Percentiles rank a stretch among this genome's conserved stretches.
Evolutionary conservation across 2,113 vertebrate species (phyloP).

Genomic region (Megaceryle torquata): DNA sequence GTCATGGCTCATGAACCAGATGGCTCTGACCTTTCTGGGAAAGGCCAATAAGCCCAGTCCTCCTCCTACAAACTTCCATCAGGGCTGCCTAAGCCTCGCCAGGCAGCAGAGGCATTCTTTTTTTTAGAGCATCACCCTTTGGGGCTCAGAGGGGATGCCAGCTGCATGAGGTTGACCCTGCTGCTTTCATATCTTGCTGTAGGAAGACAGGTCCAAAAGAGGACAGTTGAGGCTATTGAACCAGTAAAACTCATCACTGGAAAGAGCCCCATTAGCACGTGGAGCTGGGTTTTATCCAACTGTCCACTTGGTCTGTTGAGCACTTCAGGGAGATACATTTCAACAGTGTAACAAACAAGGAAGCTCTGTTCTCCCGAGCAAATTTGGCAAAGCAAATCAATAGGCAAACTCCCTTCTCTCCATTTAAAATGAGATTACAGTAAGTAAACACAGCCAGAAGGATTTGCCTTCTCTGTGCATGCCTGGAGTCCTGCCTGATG

Average conservation of each 20-base stretch:
- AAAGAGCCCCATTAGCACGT: not conserved
- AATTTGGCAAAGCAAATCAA: not conserved
- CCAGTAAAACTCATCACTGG: not conserved
- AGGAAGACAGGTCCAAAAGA: not conserved
- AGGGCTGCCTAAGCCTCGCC: not conserved
- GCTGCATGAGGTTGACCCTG: not conserved
- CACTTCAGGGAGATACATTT: not conserved
- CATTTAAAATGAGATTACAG: not conserved
- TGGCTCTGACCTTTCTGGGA: constrained; percentile 59
- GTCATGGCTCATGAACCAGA: rapidly evolving
- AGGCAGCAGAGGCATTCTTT: not conserved
- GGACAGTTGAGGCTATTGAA: not conserved
- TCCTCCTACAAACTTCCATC: not conserved
- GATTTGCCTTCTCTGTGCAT: not conserved
- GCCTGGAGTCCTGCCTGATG: not conserved
- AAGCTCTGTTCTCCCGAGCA: not conserved
- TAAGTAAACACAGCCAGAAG: rapidly evolving
- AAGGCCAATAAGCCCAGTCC: not conserved
- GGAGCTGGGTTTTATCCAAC: not conserved
- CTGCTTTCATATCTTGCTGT: not conserved
- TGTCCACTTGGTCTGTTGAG: not conserved
- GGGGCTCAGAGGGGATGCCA: not conserved
- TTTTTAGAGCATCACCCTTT: not conserved
- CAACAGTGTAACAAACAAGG: not conserved
- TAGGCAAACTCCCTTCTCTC: not conserved